Conservation (phyloP, 2,113 vertebrate species). For the Ahaetulla prasina region DNA sequence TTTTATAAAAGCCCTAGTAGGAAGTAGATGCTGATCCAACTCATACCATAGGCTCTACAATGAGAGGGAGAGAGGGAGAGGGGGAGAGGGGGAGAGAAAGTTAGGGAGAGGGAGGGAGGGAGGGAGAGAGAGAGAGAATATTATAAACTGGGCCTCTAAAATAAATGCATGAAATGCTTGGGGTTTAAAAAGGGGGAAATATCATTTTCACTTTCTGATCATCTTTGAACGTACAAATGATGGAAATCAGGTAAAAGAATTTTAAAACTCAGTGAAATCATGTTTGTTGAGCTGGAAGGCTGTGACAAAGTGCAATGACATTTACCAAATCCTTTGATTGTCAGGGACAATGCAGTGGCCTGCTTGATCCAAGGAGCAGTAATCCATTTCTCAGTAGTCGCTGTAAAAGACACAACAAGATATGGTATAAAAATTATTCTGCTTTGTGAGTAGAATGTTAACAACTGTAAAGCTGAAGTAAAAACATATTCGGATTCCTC, state of each 20-base stretch:
- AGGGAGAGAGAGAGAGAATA: neutral
- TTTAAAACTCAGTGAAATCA: neutral
- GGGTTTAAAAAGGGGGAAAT: neutral
- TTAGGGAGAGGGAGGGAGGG: no score
- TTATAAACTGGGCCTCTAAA: neutral
- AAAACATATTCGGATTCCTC: neutral
- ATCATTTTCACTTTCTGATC: neutral
- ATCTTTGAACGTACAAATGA: neutral
- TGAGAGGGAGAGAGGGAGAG: no score
- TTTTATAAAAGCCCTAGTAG: neutral
- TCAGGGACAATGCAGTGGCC: slow-evolving; percentile 38
- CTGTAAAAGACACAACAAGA: neutral
- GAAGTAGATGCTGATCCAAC: neutral
- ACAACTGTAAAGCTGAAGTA: neutral
- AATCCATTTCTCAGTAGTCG: neutral
- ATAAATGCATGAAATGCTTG: neutral
- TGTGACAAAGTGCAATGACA: slow-evolving; percentile 55
- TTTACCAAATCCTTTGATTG: slow-evolving; percentile 57
- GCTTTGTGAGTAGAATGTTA: neutral
- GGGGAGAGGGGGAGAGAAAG: no score
- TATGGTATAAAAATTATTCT: neutral
- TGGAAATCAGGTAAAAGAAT: neutral
- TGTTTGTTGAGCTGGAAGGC: neutral
- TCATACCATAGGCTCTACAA: neutral
- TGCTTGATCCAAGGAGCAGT: neutral